Conservation (phyloP, 2,888 invertebrate genomes). For the Empis stercorea region DNA sequence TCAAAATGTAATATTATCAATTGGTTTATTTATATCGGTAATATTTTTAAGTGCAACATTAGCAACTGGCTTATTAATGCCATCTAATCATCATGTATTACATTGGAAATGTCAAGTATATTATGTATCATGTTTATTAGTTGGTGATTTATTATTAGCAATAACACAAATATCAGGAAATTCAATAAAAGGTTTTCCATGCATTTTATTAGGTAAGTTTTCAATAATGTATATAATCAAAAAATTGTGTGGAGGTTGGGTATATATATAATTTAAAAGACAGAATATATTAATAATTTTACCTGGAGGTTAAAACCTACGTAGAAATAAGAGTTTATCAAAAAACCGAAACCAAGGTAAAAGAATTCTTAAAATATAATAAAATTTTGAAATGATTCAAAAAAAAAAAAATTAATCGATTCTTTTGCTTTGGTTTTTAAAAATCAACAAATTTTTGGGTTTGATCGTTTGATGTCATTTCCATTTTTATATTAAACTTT, state of each 20-base stretch:
- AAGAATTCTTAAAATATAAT: too few species aligned
- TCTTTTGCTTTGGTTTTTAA: too few species aligned
- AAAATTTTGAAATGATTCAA: too few species aligned
- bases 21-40: conserved; percentile 65
- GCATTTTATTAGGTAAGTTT: background rate
- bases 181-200: background rate
- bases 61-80: conserved; percentile 64
- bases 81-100: conserved; percentile 71
- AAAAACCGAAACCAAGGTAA: too few species aligned
- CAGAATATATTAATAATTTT: too few species aligned
- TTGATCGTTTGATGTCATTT: too few species aligned
- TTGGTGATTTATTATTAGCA: conserved; percentile 68
- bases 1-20: conserved; percentile 50
- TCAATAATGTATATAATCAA: background rate
- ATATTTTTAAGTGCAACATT: conserved; percentile 70
- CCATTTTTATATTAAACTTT: too few species aligned
- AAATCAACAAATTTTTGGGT: too few species aligned
- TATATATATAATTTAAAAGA: too few species aligned
- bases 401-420: too few species aligned
- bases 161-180: conserved; percentile 56
- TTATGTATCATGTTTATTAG: conserved; percentile 64
- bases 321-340: too few species aligned
- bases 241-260: background rate
- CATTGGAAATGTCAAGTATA: conserved; percentile 84
- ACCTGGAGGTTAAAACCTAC: too few species aligned